Evolutionary conservation across 2,113 vertebrate genomes (phyloP).

Genomic region (Lophius piscatorius): DNA sequence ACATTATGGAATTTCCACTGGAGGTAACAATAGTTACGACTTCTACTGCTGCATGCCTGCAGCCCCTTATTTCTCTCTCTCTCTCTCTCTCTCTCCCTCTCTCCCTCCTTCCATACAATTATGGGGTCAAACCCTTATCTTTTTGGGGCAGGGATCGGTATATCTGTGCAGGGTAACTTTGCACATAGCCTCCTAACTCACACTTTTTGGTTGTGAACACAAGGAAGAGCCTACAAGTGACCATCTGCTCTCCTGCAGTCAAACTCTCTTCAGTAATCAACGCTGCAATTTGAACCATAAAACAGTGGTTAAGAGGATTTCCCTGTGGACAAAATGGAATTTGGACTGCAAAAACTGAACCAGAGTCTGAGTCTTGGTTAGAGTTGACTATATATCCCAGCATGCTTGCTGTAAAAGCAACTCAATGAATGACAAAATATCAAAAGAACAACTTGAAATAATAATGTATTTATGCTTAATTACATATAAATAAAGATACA

Average conservation of each 20-base stretch:
- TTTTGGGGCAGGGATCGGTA: constrained; percentile 41
- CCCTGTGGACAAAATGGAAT: constrained; percentile 33
- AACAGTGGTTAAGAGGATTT: constrained; percentile 48
- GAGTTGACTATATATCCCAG: constrained; percentile 17
- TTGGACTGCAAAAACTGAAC: constrained; percentile 19
- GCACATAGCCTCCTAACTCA: constrained; percentile 21
- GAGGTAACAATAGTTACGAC: constrained; percentile 41
- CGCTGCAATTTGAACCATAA: constrained; percentile 47
- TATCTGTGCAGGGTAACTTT: constrained; percentile 19
- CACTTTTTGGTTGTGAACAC: constrained; percentile 14
- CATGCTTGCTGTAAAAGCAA: constrained; percentile 2
- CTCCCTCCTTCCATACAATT: constrained; percentile 42
- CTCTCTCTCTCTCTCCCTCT: constrained; percentile 11
- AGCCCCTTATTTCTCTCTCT: not conserved
- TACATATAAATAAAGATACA: too few relatives aligned
- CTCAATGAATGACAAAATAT: not conserved
- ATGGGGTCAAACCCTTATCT: constrained; percentile 57
- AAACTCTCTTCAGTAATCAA: constrained; percentile 33
- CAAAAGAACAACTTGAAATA: not conserved
- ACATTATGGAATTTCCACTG: constrained; percentile 48
- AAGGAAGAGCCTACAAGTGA: constrained; percentile 9
- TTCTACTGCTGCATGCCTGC: constrained; percentile 27
- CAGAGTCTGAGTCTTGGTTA: not conserved
- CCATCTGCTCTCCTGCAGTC: constrained; percentile 43
- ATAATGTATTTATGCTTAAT: too few relatives aligned